Percentiles rank a stretch among this genome's conserved stretches.
phyloP scores from a whole-genome alignment of 2,797 vertebrate species.

The Pyrocephalus nanus region DNA sequence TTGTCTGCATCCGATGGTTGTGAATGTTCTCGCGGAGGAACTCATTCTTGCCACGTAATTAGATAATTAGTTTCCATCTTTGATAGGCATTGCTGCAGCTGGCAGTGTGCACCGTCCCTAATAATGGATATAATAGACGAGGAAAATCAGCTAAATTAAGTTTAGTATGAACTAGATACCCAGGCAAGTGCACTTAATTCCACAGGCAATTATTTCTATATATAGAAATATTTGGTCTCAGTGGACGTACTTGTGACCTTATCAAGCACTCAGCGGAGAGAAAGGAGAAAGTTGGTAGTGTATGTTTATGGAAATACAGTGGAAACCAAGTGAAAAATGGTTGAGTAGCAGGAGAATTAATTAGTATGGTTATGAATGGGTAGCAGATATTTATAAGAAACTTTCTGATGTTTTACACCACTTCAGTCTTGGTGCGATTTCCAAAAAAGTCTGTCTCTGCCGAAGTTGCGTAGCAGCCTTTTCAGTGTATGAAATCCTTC shows the following conservation, averaged over 20 bases:
- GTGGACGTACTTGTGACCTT: conserved; percentile 31
- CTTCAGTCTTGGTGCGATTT: background rate
- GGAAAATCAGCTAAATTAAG: conserved; percentile 60
- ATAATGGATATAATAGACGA: conserved; percentile 33
- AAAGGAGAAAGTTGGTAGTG: background rate
- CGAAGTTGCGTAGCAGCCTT: background rate
- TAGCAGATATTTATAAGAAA: background rate
- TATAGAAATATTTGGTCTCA: conserved; percentile 53
- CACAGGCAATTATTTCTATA: conserved; percentile 58
- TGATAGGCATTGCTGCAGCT: conserved; percentile 32
- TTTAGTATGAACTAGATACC: conserved; percentile 62
- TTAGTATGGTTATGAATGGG: background rate
- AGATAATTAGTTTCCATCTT: conserved; percentile 31
- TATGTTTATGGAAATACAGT: background rate
- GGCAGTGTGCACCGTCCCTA: background rate
- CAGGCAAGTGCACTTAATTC: conserved; percentile 57
- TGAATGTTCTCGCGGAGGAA: background rate
- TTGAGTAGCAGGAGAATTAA: background rate
- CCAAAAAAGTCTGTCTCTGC: background rate
- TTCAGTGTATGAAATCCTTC: background rate
- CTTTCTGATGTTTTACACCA: background rate
- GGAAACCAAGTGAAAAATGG: background rate
- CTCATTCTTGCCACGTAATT: conserved; percentile 3
- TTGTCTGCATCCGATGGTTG: background rate
- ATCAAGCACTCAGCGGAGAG: background rate